Percentiles rank a stretch among this genome's conserved stretches.
These are phyloP conservation scores for Alloscopus bannaensis DNA, from an alignment of 2,888 invertebrate genomes.

Conservation along the genomic window DNA sequence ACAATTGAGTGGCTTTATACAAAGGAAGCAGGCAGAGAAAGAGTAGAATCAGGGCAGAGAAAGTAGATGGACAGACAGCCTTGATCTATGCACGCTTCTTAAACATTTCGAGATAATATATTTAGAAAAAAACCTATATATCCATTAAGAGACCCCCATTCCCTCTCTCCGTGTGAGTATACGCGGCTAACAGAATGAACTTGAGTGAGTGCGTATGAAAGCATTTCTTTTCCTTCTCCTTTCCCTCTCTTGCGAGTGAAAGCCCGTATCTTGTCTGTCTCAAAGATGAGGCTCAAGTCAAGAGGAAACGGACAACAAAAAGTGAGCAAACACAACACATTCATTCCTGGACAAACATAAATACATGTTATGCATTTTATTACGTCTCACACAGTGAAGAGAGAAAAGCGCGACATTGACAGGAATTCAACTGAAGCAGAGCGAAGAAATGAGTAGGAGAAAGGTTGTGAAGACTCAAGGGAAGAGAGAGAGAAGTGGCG, in stretches of 20 bases:
- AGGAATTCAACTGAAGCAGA: slow-evolving; percentile 49
- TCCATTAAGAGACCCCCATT: too few relatives aligned
- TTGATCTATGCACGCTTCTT: slow-evolving; percentile 61
- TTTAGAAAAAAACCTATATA: too few relatives aligned
- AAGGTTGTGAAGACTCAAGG: not conserved
- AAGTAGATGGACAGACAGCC: slow-evolving; percentile 62
- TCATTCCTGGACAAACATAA: slow-evolving; percentile 59
- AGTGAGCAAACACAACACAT: slow-evolving; percentile 56
- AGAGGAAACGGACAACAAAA: slow-evolving; percentile 58
- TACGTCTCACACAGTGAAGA: slow-evolving; percentile 35
- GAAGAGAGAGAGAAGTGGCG: slow-evolving; percentile 22
- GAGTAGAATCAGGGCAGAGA: slow-evolving; percentile 54
- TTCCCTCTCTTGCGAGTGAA: slow-evolving; percentile 40
- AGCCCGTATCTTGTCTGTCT: slow-evolving; percentile 61
- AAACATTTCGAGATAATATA: too few relatives aligned
- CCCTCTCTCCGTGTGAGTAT: not conserved
- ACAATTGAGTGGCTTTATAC: slow-evolving; percentile 59
- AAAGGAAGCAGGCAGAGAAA: slow-evolving; percentile 26
- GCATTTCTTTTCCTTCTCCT: slow-evolving; percentile 16
- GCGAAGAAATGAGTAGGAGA: not conserved
- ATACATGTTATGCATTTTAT: slow-evolving; percentile 65
- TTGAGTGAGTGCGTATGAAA: slow-evolving; percentile 49
- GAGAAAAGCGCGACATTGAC: slow-evolving; percentile 52
- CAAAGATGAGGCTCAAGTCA: slow-evolving; percentile 61
- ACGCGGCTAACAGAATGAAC: slow-evolving; percentile 36